Base-by-base conservation (phyloP, 2,797 vertebrate genomes). In the Limosa lapponica region DNA sequence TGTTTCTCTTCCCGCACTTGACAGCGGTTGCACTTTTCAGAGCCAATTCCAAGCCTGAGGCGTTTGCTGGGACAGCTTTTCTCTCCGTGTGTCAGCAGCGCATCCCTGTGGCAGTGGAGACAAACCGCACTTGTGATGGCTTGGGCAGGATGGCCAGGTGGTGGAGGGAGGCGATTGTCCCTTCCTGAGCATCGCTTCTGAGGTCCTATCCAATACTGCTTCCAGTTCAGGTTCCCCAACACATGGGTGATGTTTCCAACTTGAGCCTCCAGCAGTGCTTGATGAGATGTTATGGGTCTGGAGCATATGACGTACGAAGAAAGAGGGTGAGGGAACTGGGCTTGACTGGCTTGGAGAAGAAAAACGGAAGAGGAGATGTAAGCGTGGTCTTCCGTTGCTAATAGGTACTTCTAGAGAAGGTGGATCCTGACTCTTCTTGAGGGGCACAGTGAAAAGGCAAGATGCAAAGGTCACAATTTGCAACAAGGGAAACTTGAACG, bases 111-210 rank as follows among this genome's bases (percentile, higher is more conserved):
- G 44, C 67, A 5, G n/a, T 32, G 30, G 9, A 48, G 23, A 12
- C 8, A 0, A 9, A 3, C 46, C 7, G 36, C 30, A 6, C 25
- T 11, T 8, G 15, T 32, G 49, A 12, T 2, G 3, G 32, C 10
- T 6, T 17, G 23, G 1, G 52, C 24, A 3, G 69, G 28, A 4
- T 32, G 17, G 11, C n/a, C 2, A 3, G 24, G 14, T 2, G 12
- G 43, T 16, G 3, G 16, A 18, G 13, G 46, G 25, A 13, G 20
- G 16, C 3, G 0, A 1, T 41, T 11, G 6, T 48, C 37, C 28
- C 52, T 36, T n/a, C 62, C 61, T 0, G 15, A 23, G 22, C 24
- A 28, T 39, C 11, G 0, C 34, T 4, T 27, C 37, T 0, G 48
- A 39, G 82, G 28, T 43, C 43, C 1, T 23, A 7, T 20, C 1